Evolutionary conservation across 2,888 invertebrate genomes (phyloP), one percentile per base, ranked within the genome.

Genomic region (Galeruca laticollis): DNA sequence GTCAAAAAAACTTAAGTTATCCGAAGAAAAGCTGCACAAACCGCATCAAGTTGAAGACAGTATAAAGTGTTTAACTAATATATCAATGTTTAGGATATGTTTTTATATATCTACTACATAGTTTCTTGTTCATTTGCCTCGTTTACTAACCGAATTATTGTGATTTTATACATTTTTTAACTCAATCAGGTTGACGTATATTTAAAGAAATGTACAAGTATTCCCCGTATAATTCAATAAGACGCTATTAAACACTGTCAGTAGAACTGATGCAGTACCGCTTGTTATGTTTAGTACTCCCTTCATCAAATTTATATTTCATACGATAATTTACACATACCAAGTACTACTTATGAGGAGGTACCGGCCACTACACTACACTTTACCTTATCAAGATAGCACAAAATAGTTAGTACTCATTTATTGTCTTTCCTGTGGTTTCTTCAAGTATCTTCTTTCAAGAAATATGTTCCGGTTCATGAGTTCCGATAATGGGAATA

Each of bases 401-500:
- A n/a, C 54, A n/a, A n/a, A 52, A 26, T 52, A 26, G 13, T 54
- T 26, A 54, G 54, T 54, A 54, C 54, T n/a, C 21, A 31, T 54
- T 54, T 54, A 26, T 54, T 49, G 49, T 18, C 26, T 26, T 54
- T 54, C 54, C 54, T 54, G 54, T 54, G 54, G 26, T 31, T 26
- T 54, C 54, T 54, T 15, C 8, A 54, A 31, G 54, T 54, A 54
- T 62, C 33, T 52, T 37, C 51, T 62, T 62, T 52, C 35, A 21
- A 62, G 52, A 54, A 26, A 54, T 54, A n/a, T 33, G 62, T 62
- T 62, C 62, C 62, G 62, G 62, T 62, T 62, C 62, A 62, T 62
- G 62, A 4, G 62, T 35, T 35, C 33, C 52, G 62, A 54, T 62
- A 62, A 62, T 62, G 51, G 62, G 51, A 54, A 52, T 62, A 33